Base-by-base conservation (phyloP, 2,113 vertebrate species). In the Proterorhinus semilunaris region DNA sequence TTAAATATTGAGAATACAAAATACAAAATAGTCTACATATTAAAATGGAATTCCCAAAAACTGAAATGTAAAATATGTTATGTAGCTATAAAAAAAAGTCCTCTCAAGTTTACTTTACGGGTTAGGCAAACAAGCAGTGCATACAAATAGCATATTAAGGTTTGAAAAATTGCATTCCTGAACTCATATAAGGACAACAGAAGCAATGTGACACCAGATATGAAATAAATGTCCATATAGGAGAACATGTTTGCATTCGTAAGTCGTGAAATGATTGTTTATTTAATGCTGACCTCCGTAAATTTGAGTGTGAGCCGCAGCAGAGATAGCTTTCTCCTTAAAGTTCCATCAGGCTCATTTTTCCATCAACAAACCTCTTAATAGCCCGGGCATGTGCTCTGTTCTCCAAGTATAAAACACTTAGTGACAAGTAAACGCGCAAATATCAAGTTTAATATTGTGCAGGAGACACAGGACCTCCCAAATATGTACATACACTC, bases 331-430 rank as follows among this genome's bases (percentile, higher is more conserved):
- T 76, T 76, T 72, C 62, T 63, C 62, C 62, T 63, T 63, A 63
- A 63, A 63, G 62, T 63, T 63, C 72, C 82, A 49, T 45, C 47
- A 52, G 57, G 64, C 53, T 79, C 59, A 65, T 74, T 73, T 83
- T 86, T 79, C 77, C 72, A 86, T 78, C 77, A 82, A 63, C 69
- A 80, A 66, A 74, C 62, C 69, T 65, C 69, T 62, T 68, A 55
- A 73, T 65, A 36, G 65, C 68, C 4, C 3, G 21, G 54, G 44
- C 68, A 66, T 49, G 58, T 51, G 63, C 62, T 48, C 44, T 63
- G 58, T 61, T 61, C 58, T 13, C 36, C 3, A 43, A 44, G 62
- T 48, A 63, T 63, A 63, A 63, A 63, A 63, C 58, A 61, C 58
- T 44, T 44, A 63, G 72, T 66, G 65, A 50, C 61, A 70, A 46